Base-by-base conservation (phyloP, 2,888 invertebrate species). In the Scaptomyza cyrtandrae region DNA sequence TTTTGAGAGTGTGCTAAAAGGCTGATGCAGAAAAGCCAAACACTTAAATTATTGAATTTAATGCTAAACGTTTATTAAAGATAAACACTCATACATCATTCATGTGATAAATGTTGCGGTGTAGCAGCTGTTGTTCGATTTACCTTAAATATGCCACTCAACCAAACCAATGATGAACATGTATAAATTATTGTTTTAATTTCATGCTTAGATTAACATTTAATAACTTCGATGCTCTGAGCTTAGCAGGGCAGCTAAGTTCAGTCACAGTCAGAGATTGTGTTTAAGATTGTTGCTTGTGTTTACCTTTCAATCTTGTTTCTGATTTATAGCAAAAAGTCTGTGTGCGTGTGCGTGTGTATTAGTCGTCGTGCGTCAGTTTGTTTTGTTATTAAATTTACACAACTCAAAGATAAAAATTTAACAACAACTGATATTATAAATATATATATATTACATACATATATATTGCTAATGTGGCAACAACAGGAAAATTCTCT, bases 131-230 rank as follows among this genome's bases (percentile, higher is more conserved):
- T 46, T 55, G 35, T 44, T 48, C 43, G 46, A 62, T 73, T 14
- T 53, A 19, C 46, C 49, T 56, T 60, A 13, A 37, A 55, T 31
- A 64, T 66, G 71, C 58, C 59, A 62, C 44, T 33, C 54, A 64
- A 57, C 66, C 9, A 41, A 41, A 16, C 16, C 16, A 41, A 37
- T 41, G 41, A 41, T 16, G 33, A 35, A 73, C 67, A 59, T 69
- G 54, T 57, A 71, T 63, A 84, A 80, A 80, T 80, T 80, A 89
- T 82, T 84, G 83, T 87, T 85, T 86, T 88, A 90, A 89, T 90
- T 91, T 90, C 89, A 90, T 81, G 90, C 90, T 88, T 71, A 88
- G 88, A 86, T 83, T 78, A 80, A 81, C 90, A 88, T 89, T 89
- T 88, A 85, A 89, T 90, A 86, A 80, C 78, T 16, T 72, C 71